A percentile compares a stretch with the other conserved stretches of the same genome.
These are phyloP conservation scores for Bradynema listronoti DNA, from an alignment of 1,140 invertebrate genomes.

Conservation along the genomic window DNA sequence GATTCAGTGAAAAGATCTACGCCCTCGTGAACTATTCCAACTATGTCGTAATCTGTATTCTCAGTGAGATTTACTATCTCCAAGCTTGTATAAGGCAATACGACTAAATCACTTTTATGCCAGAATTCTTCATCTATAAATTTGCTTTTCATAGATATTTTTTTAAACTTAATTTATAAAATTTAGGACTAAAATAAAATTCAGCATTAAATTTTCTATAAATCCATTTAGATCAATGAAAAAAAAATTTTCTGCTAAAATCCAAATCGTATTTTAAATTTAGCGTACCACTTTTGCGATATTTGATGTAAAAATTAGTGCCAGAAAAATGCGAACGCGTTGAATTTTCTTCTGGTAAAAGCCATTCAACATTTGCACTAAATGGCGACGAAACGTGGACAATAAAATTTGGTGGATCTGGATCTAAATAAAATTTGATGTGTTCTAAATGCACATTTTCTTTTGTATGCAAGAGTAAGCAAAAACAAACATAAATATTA, in stretches of 20 bases:
- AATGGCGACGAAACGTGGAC: conserved; percentile 24
- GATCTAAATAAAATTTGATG: conserved; percentile 37
- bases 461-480: neutral
- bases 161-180: conserved; percentile 14
- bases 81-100: conserved; percentile 38
- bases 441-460: neutral
- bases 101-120: conserved; percentile 35
- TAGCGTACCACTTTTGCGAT: conserved; percentile 30
- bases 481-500: conserved; percentile 13
- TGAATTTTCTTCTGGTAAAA: conserved; percentile 38
- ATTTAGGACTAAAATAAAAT: conserved; percentile 5
- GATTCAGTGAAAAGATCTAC: conserved; percentile 19
- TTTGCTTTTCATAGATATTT: conserved; percentile 8
- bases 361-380: conserved; percentile 43
- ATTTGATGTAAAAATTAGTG: conserved; percentile 51
- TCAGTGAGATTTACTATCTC: conserved; percentile 33
- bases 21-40: conserved; percentile 49
- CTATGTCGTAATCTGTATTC: conserved; percentile 43
- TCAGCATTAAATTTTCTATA: neutral
- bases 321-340: conserved; percentile 46
- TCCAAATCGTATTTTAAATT: neutral
- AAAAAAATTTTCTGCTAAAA: neutral
- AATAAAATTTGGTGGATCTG: conserved; percentile 47
- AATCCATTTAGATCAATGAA: neutral
- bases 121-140: conserved; percentile 34